Evolutionary conservation across 2,113 vertebrate genomes (phyloP).

Genomic region (Nymphicus hollandicus): DNA sequence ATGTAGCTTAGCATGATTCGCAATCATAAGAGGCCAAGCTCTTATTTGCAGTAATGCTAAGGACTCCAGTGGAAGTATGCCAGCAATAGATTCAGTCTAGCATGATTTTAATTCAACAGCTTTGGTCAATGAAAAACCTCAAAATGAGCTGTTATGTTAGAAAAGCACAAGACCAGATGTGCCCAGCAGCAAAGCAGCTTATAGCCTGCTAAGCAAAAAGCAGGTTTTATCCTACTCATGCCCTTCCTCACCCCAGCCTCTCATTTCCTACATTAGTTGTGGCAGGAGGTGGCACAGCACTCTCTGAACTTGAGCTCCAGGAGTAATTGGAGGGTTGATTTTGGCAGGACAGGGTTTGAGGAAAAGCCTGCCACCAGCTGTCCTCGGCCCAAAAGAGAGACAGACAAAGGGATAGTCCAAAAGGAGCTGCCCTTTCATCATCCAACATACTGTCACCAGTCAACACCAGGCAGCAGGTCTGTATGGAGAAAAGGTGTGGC

Average conservation of each 20-base stretch:
- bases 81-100: constrained; percentile 42
- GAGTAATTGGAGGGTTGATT: neutral
- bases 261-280: neutral
- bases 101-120: constrained; percentile 13
- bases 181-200: constrained; percentile 8
- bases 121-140: neutral
- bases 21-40: constrained; percentile 29
- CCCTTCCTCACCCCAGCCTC: neutral
- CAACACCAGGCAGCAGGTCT: neutral
- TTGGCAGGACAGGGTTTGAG: neutral
- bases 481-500: neutral
- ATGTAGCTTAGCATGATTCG: constrained; percentile 4
- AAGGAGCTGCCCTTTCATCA: neutral
- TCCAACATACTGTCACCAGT: neutral
- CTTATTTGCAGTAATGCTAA: constrained; percentile 41
- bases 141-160: neutral
- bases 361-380: neutral
- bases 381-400: neutral
- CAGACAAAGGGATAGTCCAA: neutral
- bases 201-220: neutral
- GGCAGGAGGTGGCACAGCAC: neutral
- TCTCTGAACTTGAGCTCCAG: neutral
- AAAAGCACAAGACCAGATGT: constrained; percentile 1
- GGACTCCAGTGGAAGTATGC: constrained; percentile 12
- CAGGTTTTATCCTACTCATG: neutral